phyloP scores from a whole-genome alignment of 2,113 vertebrate genomes.

The Silurus glanis region DNA sequence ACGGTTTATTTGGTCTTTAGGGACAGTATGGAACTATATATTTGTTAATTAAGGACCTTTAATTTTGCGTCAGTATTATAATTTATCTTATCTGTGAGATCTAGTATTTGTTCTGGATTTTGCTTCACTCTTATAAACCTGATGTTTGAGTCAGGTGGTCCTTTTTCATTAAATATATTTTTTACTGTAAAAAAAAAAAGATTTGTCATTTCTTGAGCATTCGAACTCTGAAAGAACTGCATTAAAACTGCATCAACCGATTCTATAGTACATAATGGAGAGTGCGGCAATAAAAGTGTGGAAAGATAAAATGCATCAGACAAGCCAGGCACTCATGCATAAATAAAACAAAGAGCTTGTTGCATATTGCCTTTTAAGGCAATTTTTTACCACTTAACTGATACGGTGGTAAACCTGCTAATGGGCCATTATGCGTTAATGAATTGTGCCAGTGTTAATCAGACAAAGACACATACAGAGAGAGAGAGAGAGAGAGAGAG shows the following conservation, averaged over 20 bases:
- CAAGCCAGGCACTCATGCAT: constrained; percentile 31
- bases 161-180: neutral
- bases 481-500: neutral
- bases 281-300: constrained; percentile 10
- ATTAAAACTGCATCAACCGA: constrained; percentile 23
- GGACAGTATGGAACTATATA: too few species aligned
- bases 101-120: neutral
- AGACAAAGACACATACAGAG: neutral
- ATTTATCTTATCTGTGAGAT: too few species aligned
- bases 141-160: neutral
- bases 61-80: too few species aligned
- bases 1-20: too few species aligned
- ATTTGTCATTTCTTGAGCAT: constrained; percentile 13
- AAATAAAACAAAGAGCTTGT: constrained; percentile 35
- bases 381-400: constrained; percentile 39
- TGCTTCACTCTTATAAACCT: constrained; percentile 1
- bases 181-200: neutral
- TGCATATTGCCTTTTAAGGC: constrained; percentile 33
- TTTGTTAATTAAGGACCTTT: too few species aligned
- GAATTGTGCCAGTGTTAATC: constrained; percentile 51
- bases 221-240: constrained; percentile 17
- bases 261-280: constrained; percentile 43
- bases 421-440: constrained; percentile 52
- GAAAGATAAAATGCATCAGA: constrained; percentile 33
- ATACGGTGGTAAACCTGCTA: constrained; percentile 49